Conservation (phyloP, 2,113 vertebrate species). For the Phalacrocorax pelagicus region DNA sequence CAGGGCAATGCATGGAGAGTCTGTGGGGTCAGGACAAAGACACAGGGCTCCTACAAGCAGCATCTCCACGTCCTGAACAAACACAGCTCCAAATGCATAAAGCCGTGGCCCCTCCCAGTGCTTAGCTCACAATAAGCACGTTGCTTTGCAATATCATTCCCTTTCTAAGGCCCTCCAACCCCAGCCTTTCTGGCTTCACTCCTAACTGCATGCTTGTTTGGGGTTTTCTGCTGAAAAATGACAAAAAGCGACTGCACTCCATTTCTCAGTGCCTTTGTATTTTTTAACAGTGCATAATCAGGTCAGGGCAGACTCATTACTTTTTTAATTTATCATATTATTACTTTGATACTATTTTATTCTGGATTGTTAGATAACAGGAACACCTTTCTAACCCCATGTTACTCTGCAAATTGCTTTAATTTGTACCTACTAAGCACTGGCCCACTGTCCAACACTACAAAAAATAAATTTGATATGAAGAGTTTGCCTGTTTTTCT, state of each 20-base stretch:
- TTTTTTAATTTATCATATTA: background rate
- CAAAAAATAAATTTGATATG: background rate
- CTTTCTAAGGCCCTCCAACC: background rate
- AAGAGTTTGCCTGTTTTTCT: background rate
- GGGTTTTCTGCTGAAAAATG: background rate
- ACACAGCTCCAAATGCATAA: background rate
- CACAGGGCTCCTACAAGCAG: background rate
- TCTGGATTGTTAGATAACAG: background rate
- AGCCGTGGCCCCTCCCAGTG: background rate
- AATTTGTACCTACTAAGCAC: background rate
- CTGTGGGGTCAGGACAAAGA: background rate
- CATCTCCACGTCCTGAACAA: background rate
- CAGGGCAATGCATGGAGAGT: background rate
- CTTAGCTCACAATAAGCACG: background rate
- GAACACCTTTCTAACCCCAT: background rate
- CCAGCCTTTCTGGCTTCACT: background rate
- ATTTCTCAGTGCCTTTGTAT: background rate
- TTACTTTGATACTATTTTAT: background rate
- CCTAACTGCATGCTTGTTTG: background rate
- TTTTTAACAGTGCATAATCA: background rate
- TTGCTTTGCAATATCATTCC: background rate
- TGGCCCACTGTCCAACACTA: background rate
- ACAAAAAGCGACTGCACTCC: fast-evolving
- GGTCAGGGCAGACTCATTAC: background rate
- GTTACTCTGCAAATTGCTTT: background rate